These are phyloP conservation scores for Neria commutata DNA, from an alignment of 2,888 invertebrate genomes.

Conservation along the genomic window DNA sequence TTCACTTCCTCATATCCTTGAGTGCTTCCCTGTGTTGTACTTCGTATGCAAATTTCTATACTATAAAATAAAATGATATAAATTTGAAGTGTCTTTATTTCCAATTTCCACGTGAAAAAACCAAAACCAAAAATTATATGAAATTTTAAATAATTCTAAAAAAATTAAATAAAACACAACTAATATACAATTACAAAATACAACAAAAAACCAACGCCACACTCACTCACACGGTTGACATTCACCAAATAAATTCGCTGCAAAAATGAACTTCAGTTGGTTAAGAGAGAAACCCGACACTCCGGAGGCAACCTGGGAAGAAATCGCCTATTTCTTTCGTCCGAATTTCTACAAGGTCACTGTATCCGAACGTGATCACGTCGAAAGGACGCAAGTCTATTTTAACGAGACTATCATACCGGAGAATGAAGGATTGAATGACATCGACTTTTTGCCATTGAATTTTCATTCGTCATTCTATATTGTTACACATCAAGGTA, in stretches of 20 bases:
- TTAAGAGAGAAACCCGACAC: constrained; percentile 54
- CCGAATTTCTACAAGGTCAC: constrained; percentile 60
- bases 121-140: constrained; percentile 20
- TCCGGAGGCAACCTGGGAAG: constrained; percentile 65
- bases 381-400: constrained; percentile 56
- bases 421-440: constrained; percentile 56
- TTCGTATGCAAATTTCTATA: constrained; percentile 3
- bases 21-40: constrained; percentile 13
- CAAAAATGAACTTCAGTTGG: constrained; percentile 62
- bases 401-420: constrained; percentile 58
- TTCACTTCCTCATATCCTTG: constrained; percentile 37
- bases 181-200: constrained; percentile 19
- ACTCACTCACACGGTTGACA: constrained; percentile 12
- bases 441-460: constrained; percentile 59
- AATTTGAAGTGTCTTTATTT: constrained; percentile 62
- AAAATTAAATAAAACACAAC: constrained; percentile 9
- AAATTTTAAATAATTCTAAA: constrained; percentile 18
- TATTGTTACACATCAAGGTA: constrained; percentile 64
- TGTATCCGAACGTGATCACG: constrained; percentile 63
- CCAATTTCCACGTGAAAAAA: constrained; percentile 36
- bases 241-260: constrained; percentile 6
- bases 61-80: constrained; percentile 44
- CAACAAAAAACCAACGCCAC: constrained; percentile 25
- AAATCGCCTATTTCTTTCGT: constrained; percentile 59
- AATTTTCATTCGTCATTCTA: constrained; percentile 61